A percentile compares a stretch with the other conserved stretches of the same genome.
Evolutionary conservation across 2,113 vertebrate genomes (phyloP).

Genomic region (Heterotis niloticus): DNA sequence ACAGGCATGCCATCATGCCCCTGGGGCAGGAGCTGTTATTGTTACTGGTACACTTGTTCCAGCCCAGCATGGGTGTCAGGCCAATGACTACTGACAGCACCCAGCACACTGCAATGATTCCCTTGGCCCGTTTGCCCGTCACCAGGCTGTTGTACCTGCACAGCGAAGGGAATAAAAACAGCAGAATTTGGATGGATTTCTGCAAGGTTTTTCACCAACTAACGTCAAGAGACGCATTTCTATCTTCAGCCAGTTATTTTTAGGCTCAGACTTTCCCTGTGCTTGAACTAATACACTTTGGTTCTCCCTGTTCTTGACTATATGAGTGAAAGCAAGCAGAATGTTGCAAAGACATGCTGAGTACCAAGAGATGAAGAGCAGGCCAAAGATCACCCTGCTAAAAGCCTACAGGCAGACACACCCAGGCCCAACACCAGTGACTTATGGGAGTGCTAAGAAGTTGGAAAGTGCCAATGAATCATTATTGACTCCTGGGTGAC

Average conservation of each 20-base stretch:
- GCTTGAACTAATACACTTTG: background rate
- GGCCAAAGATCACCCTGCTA: too few relatives aligned
- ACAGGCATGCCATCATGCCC: slow-evolving; percentile 76
- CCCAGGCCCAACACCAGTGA: background rate
- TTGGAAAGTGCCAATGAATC: too few relatives aligned
- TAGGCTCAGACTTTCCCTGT: background rate
- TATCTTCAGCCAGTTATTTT: slow-evolving; percentile 1
- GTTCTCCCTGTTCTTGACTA: background rate
- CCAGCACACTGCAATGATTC: slow-evolving; percentile 88
- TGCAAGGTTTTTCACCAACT: background rate
- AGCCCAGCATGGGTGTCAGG: slow-evolving; percentile 89
- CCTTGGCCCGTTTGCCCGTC: slow-evolving; percentile 80
- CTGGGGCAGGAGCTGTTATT: slow-evolving; percentile 48
- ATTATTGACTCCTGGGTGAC: too few relatives aligned
- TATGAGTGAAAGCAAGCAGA: background rate
- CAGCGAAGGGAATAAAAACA: slow-evolving; percentile 30
- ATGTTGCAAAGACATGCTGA: too few relatives aligned
- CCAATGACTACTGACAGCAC: slow-evolving; percentile 85
- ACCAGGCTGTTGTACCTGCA: slow-evolving; percentile 89
- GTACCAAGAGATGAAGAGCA: too few relatives aligned
- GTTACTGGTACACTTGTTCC: slow-evolving; percentile 65
- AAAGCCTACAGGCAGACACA: too few relatives aligned
- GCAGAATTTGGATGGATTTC: background rate
- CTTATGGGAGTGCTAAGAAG: background rate
- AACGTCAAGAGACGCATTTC: background rate